phyloP scores from a whole-genome alignment of 1,140 invertebrate genomes.

The Ephestia elutella region DNA sequence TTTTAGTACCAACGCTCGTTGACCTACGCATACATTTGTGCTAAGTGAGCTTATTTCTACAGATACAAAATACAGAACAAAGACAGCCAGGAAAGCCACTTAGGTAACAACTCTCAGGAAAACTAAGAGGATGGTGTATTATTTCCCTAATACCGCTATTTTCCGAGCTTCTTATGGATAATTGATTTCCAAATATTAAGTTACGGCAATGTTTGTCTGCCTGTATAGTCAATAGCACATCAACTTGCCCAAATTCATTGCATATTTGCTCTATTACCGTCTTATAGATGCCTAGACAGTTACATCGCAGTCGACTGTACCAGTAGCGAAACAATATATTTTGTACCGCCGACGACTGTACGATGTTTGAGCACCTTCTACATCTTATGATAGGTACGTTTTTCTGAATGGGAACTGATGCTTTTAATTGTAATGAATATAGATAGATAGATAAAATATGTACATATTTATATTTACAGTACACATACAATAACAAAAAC shows the following conservation, averaged over 20 bases:
- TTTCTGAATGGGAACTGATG: no score
- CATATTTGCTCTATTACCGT: no score
- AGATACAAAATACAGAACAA: constrained; percentile 5
- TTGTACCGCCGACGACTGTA: not conserved
- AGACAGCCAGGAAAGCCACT: not conserved
- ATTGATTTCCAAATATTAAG: constrained; percentile 61
- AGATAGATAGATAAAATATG: no score
- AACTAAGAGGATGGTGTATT: constrained; percentile 24
- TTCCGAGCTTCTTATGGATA: constrained; percentile 42
- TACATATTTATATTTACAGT: no score
- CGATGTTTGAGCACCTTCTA: not conserved
- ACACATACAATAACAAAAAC: no score
- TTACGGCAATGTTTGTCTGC: constrained; percentile 42
- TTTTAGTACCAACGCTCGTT: no score
- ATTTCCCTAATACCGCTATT: constrained; percentile 44
- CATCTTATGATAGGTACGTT: not conserved
- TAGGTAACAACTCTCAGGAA: not conserved
- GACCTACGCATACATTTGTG: no score
- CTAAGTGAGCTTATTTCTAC: not conserved
- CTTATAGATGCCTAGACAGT: no score
- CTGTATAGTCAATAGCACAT: constrained; percentile 12
- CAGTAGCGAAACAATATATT: not conserved
- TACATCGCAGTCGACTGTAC: no score
- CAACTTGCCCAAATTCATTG: no score
- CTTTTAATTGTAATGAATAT: no score